phyloP scores from a whole-genome alignment of 2,888 invertebrate species.

The Hydropsyche betteni region DNA sequence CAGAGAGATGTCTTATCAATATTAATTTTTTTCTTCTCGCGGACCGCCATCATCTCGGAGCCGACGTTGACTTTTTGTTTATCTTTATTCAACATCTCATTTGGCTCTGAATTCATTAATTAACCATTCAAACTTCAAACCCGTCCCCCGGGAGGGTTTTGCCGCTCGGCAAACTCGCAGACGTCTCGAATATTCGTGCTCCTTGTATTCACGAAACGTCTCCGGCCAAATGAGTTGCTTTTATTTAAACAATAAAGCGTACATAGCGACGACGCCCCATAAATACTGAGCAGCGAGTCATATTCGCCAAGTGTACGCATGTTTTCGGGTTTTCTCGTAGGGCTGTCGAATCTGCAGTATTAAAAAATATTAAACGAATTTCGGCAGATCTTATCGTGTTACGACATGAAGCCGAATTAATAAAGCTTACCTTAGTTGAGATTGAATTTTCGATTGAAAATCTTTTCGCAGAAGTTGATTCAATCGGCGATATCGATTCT shows the following conservation, averaged over 20 bases:
- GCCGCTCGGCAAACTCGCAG: slow-evolving; percentile 21
- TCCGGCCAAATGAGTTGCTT: slow-evolving; percentile 30
- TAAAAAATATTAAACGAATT: too few relatives aligned
- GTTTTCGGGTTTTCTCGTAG: too few relatives aligned
- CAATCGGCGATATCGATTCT: too few relatives aligned
- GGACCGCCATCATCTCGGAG: neutral
- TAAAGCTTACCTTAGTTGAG: too few relatives aligned
- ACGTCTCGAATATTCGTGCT: slow-evolving; percentile 33
- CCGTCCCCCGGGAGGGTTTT: neutral
- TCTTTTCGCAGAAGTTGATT: too few relatives aligned
- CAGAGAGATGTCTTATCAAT: slow-evolving; percentile 33
- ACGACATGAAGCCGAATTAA: too few relatives aligned
- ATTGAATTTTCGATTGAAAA: too few relatives aligned
- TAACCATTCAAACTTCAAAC: slow-evolving; percentile 41
- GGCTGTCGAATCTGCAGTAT: too few relatives aligned
- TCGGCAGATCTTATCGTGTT: too few relatives aligned
- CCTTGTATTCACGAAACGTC: slow-evolving; percentile 34
- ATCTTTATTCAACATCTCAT: slow-evolving; percentile 43
- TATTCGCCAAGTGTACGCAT: too few relatives aligned
- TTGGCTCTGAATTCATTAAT: slow-evolving; percentile 45
- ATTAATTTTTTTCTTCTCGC: slow-evolving; percentile 31
- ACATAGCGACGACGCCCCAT: too few relatives aligned
- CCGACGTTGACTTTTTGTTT: slow-evolving; percentile 39
- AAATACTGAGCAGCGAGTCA: too few relatives aligned
- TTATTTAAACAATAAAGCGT: slow-evolving; percentile 29